Evolutionary conservation across 1,140 invertebrate genomes (phyloP).

Genomic region (Tetraneura akinire): DNA sequence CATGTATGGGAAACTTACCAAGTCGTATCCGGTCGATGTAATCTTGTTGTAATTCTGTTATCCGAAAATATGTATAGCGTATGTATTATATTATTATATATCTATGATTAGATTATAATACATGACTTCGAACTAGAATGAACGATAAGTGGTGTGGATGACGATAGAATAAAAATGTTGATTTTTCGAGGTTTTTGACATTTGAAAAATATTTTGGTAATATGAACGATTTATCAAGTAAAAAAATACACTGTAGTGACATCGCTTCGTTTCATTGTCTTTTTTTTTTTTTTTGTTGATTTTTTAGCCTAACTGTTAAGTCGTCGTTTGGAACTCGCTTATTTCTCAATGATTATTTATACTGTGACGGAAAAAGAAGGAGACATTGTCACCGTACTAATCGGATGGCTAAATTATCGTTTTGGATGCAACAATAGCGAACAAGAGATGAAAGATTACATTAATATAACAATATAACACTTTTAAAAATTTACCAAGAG

Average conservation of each 20-base stretch:
- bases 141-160: not conserved
- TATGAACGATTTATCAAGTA: too few relatives aligned
- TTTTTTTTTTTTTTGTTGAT: not conserved
- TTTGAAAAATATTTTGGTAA: not conserved
- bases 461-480: not conserved
- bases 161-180: not conserved
- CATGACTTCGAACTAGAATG: not conserved
- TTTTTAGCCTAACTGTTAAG: too few relatives aligned
- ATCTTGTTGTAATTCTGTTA: not conserved
- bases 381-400: not conserved
- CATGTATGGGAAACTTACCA: not conserved
- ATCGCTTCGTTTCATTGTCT: not conserved
- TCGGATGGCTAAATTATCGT: slow-evolving; percentile 36
- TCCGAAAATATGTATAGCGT: not conserved
- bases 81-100: not conserved
- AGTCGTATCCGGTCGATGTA: not conserved
- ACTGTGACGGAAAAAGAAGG: not conserved
- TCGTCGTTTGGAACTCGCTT: too few relatives aligned
- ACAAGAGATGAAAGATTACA: not conserved
- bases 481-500: not conserved
- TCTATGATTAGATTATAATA: not conserved
- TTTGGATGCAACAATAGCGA: not conserved
- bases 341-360: too few relatives aligned
- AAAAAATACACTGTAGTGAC: too few relatives aligned
- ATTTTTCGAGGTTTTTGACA: not conserved